Percentiles rank a stretch among this genome's conserved stretches.
phyloP scores from a whole-genome alignment of 2,797 vertebrate species.

The Sebastes melanostomus region DNA sequence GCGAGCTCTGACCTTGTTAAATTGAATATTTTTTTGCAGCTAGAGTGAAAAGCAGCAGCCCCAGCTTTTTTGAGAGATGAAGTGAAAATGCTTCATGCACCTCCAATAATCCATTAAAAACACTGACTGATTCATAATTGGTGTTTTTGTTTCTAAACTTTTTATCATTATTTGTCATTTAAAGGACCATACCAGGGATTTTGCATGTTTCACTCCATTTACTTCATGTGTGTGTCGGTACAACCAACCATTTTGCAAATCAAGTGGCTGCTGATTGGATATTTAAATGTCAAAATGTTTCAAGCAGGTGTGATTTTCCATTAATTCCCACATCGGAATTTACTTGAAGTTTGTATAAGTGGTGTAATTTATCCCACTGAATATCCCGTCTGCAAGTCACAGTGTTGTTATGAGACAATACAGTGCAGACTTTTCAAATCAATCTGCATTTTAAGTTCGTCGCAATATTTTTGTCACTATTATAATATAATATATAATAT shows the following conservation, averaged over 20 bases:
- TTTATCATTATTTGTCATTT: not conserved
- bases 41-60: constrained; percentile 9
- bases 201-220: not conserved
- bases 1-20: constrained; percentile 40
- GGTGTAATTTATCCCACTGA: not conserved
- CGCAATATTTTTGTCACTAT: too few relatives aligned
- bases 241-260: not conserved
- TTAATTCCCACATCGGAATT: not conserved
- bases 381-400: not conserved
- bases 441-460: not conserved
- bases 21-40: constrained; percentile 22
- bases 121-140: not conserved
- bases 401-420: not conserved
- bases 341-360: not conserved
- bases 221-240: not conserved
- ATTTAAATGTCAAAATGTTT: not conserved
- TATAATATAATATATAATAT: too few relatives aligned
- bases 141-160: not conserved
- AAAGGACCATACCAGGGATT: not conserved
- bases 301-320: not conserved
- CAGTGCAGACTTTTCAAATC: not conserved
- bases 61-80: not conserved
- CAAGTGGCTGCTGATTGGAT: not conserved
- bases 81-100: not conserved
- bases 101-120: not conserved